Conservation (phyloP, 2,797 vertebrate species). For the Tiaroga cobitis region DNA sequence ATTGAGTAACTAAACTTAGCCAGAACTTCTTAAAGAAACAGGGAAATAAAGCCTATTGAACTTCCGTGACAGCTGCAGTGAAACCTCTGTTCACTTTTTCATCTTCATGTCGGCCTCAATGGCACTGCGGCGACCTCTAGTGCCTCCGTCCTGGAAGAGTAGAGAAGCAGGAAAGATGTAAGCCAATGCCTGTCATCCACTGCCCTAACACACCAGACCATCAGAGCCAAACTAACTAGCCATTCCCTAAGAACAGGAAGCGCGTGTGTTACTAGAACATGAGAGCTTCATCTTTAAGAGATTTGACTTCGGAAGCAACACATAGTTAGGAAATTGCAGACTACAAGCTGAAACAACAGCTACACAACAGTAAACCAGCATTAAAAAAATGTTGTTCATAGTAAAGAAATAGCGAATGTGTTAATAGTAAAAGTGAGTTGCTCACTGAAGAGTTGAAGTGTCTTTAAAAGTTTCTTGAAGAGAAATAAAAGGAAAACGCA, state of each 20-base stretch:
- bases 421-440: not conserved
- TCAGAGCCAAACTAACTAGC: constrained; percentile 19
- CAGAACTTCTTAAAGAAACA: constrained; percentile 13
- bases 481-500: not conserved
- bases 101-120: constrained; percentile 99
- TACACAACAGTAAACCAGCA: not conserved
- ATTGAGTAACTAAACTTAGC: constrained; percentile 14
- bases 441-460: not conserved
- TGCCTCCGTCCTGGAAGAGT: constrained; percentile 91
- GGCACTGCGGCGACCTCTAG: constrained; percentile 96
- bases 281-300: not conserved
- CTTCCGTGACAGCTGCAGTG: not conserved
- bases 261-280: not conserved
- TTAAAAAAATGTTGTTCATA: too few species aligned
- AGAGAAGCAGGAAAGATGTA: constrained; percentile 47
- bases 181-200: not conserved
- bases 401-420: too few species aligned
- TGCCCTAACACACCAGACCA: constrained; percentile 49
- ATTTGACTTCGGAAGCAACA: not conserved
- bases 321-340: not conserved
- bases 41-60: constrained; percentile 11
- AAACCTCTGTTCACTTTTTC: constrained; percentile 85
- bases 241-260: not conserved
- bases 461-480: not conserved
- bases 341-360: not conserved